phyloP scores from a whole-genome alignment of 2,888 invertebrate species.

The Tubiluchus corallicola region DNA sequence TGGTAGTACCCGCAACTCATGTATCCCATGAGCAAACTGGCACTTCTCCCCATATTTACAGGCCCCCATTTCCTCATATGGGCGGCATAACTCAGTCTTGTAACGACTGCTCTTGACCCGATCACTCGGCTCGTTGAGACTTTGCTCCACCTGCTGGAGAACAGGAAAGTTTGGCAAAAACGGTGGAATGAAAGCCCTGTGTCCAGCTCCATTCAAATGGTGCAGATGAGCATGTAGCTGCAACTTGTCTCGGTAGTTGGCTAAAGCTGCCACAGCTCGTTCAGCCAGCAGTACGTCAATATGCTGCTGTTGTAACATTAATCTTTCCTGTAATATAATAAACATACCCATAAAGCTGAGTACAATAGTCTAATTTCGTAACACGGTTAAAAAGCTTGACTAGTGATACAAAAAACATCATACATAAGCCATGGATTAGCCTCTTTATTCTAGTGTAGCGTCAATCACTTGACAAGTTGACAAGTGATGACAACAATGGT shows the following conservation, averaged over 20 bases:
- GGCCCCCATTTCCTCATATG: slow-evolving; percentile 10
- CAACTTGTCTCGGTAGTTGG: background rate
- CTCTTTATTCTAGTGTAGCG: no score
- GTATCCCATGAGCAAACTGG: slow-evolving; percentile 12
- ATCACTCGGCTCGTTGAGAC: background rate
- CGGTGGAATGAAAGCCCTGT: no score
- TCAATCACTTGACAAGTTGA: no score
- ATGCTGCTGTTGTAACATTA: background rate
- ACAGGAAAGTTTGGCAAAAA: no score
- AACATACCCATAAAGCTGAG: no score
- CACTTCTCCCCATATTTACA: slow-evolving; percentile 12
- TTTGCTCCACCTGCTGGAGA: background rate
- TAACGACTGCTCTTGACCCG: slow-evolving; percentile 9
- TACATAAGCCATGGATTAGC: no score
- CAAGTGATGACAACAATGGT: no score
- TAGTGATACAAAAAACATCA: no score
- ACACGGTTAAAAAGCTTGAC: no score
- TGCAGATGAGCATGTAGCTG: background rate
- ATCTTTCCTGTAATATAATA: slow-evolving; percentile 3
- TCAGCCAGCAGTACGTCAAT: slow-evolving; percentile 1
- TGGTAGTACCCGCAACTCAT: slow-evolving; percentile 11
- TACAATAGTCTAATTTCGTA: no score
- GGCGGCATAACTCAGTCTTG: slow-evolving; percentile 12
- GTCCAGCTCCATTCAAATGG: no score
- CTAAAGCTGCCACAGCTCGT: background rate